Percentiles rank a stretch among this genome's conserved stretches.
phyloP scores from a whole-genome alignment of 2,797 vertebrate species.

The Acanthurus lineatus region DNA sequence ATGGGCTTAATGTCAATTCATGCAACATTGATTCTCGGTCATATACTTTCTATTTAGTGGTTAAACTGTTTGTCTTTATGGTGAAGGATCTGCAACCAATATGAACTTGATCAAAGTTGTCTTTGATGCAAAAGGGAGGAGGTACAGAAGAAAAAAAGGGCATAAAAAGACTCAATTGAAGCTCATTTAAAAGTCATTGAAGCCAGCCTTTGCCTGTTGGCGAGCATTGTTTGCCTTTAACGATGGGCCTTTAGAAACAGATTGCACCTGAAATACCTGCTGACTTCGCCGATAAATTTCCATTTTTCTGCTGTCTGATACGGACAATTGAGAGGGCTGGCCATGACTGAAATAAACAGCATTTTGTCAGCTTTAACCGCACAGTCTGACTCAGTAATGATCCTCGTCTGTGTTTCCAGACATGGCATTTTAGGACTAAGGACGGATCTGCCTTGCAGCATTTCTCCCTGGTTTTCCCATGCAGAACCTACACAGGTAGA shows the following conservation, averaged over 20 bases:
- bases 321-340: conserved; percentile 48
- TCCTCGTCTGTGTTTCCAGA: conserved; percentile 57
- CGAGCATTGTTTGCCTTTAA: conserved; percentile 60
- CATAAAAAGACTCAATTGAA: conserved; percentile 27
- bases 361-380: conserved; percentile 72
- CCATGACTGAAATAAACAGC: conserved; percentile 59
- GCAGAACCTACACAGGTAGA: conserved; percentile 65
- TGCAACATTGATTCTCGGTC: conserved; percentile 10
- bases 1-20: conserved; percentile 18
- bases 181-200: conserved; percentile 51
- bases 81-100: conserved; percentile 47
- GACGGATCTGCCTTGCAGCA: conserved; percentile 63
- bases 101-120: conserved; percentile 50
- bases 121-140: conserved; percentile 40
- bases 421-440: conserved; percentile 58
- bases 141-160: not conserved
- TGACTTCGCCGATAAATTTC: conserved; percentile 65
- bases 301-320: conserved; percentile 57
- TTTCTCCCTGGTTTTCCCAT: conserved; percentile 59
- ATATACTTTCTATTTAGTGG: conserved; percentile 18
- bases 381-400: conserved; percentile 68
- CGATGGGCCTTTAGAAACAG: conserved; percentile 52
- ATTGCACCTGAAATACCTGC: conserved; percentile 64
- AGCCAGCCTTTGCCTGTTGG: conserved; percentile 29
- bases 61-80: conserved; percentile 39